Evolutionary conservation across 2,888 invertebrate species (phyloP).

Genomic region (Serripes groenlandicus): DNA sequence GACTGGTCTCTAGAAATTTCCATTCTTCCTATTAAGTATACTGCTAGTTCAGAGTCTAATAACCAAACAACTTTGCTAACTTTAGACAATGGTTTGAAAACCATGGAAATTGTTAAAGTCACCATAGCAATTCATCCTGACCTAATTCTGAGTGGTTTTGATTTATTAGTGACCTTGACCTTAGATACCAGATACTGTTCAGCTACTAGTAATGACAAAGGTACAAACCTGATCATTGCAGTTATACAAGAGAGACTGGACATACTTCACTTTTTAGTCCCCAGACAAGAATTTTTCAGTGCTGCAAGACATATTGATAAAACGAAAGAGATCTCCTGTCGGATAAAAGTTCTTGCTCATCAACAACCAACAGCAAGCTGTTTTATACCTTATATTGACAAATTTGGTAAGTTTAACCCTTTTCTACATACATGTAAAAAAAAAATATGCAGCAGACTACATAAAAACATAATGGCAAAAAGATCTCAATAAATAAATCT

Average conservation of each 20-base stretch:
- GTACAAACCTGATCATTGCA: constrained; percentile 30
- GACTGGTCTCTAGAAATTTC: constrained; percentile 60
- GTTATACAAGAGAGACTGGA: constrained; percentile 36
- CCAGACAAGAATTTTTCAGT: background rate
- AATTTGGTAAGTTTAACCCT: background rate
- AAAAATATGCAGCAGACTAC: no score
- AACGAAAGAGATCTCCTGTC: background rate
- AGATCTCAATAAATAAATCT: no score
- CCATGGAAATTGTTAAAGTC: background rate
- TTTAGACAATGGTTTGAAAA: background rate
- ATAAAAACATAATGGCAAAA: no score
- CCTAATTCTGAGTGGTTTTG: constrained; percentile 17
- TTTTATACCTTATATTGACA: background rate
- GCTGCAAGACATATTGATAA: background rate
- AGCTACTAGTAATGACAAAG: background rate
- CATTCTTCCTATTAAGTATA: background rate
- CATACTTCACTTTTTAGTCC: constrained; percentile 38
- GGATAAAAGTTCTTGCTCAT: background rate
- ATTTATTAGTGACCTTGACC: constrained; percentile 13
- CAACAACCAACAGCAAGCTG: background rate
- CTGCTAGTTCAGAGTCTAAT: background rate
- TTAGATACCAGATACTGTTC: background rate
- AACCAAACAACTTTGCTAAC: background rate
- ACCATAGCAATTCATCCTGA: background rate
- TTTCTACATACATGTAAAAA: no score